phyloP scores from a whole-genome alignment of 2,113 vertebrate species.

The Chionis minor region DNA sequence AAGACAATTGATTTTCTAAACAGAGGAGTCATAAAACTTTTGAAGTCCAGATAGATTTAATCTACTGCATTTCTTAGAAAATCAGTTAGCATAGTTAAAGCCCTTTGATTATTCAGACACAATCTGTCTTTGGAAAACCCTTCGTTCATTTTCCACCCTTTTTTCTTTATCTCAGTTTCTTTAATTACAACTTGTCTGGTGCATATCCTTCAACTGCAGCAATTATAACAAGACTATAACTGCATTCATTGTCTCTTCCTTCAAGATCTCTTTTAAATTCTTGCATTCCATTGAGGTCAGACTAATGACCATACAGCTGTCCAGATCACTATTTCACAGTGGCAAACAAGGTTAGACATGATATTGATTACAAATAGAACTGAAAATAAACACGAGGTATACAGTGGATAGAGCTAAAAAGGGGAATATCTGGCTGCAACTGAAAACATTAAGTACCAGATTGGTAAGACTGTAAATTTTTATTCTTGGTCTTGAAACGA shows the following conservation, averaged over 20 bases:
- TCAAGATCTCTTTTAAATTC: neutral
- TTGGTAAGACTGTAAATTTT: neutral
- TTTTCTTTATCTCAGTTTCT: conserved; percentile 48
- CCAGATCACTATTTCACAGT: neutral
- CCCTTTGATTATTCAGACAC: neutral
- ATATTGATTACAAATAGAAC: neutral
- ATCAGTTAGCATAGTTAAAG: conserved; percentile 7
- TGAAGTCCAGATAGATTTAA: conserved; percentile 14
- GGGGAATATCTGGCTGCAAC: neutral
- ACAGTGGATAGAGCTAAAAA: neutral
- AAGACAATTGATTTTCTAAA: conserved; percentile 3
- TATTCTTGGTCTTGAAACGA: neutral
- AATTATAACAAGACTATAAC: neutral
- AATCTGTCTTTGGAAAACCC: neutral
- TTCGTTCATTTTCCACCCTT: neutral
- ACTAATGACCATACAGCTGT: neutral
- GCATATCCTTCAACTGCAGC: conserved; percentile 15
- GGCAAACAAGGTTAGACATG: neutral
- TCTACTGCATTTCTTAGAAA: neutral
- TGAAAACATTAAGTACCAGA: neutral
- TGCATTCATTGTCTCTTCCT: conserved; percentile 28
- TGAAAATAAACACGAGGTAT: neutral
- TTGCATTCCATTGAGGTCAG: neutral
- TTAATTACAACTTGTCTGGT: conserved; percentile 43
- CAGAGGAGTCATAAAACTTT: neutral